These are phyloP conservation scores for Pipra filicauda DNA, from an alignment of 2,113 vertebrate species.

Conservation along the genomic window DNA sequence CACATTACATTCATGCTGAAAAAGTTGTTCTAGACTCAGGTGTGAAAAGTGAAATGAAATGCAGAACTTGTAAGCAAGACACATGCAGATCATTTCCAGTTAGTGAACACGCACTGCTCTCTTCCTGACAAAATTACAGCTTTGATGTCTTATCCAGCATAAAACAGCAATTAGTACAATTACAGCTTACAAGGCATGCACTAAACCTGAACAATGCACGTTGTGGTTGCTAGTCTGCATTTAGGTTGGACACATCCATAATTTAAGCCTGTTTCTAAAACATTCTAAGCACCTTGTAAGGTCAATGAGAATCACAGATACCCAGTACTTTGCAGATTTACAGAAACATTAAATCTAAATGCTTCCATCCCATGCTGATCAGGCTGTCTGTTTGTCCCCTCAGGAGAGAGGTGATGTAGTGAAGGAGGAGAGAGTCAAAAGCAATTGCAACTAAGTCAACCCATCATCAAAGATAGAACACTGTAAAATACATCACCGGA, in stretches of 20 bases:
- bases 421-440: neutral
- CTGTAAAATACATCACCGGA: neutral
- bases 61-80: neutral
- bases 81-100: neutral
- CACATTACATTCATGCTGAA: neutral
- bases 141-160: neutral
- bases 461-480: neutral
- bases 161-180: conserved; percentile 28
- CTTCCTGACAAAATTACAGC: neutral
- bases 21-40: neutral
- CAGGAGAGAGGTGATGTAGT: neutral
- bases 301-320: neutral
- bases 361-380: neutral
- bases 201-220: neutral
- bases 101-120: neutral
- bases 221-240: neutral
- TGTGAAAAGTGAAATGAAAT: neutral
- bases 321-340: neutral
- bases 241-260: neutral
- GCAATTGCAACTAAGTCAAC: neutral
- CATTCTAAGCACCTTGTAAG: neutral
- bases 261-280: neutral
- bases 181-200: neutral
- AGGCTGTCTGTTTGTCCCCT: neutral
- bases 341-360: neutral